phyloP scores from a whole-genome alignment of 2,888 invertebrate genomes.

The Nomada hirtipes region DNA sequence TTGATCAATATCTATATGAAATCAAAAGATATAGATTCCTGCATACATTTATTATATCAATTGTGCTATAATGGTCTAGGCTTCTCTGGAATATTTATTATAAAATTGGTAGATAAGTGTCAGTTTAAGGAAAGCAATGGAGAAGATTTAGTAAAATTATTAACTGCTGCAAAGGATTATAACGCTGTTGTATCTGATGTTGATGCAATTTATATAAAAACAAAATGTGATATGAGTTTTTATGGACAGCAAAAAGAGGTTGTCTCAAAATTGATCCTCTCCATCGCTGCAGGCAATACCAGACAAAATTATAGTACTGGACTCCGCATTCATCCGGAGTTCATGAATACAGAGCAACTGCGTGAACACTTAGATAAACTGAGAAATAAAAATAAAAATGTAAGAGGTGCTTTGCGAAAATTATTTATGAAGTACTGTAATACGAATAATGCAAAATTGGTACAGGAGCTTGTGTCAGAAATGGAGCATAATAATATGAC shows the following conservation, averaged over 20 bases:
- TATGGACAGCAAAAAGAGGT: not conserved
- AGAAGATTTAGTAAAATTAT: not conserved
- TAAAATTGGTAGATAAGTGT: not conserved
- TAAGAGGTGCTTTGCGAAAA: slow-evolving; percentile 88
- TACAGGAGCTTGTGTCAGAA: slow-evolving; percentile 85
- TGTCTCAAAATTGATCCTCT: not conserved
- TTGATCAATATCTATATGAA: slow-evolving; percentile 85
- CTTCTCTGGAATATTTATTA: slow-evolving; percentile 19
- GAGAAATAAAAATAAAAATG: slow-evolving; percentile 88
- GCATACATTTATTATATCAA: not conserved
- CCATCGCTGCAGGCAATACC: not conserved
- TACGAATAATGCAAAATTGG: slow-evolving; percentile 86
- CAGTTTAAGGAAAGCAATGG: not conserved
- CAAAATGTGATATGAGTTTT: not conserved
- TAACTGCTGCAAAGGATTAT: not conserved
- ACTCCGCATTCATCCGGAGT: slow-evolving; percentile 78
- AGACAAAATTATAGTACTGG: not conserved
- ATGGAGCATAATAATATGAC: slow-evolving; percentile 84
- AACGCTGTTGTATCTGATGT: not conserved
- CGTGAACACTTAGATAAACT: slow-evolving; percentile 88
- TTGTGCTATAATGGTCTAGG: slow-evolving; percentile 6
- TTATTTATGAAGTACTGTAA: slow-evolving; percentile 87
- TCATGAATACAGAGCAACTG: slow-evolving; percentile 88
- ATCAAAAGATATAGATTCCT: slow-evolving; percentile 85
- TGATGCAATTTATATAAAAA: not conserved